phyloP scores from a whole-genome alignment of 2,113 vertebrate genomes.

The Hippopotamus amphibius region DNA sequence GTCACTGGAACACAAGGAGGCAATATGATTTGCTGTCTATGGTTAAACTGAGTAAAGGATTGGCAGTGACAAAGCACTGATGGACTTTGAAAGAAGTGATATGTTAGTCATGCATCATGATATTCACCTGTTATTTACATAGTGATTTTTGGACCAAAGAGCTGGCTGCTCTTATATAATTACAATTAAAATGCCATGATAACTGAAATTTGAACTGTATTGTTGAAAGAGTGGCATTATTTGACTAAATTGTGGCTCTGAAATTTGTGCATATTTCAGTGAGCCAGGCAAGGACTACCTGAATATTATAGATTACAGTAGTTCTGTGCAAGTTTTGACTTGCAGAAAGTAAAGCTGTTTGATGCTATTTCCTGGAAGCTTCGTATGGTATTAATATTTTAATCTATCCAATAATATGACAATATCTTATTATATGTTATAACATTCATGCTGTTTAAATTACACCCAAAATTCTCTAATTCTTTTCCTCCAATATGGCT shows the following conservation, averaged over 20 bases:
- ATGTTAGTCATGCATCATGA: background rate
- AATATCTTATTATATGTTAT: background rate
- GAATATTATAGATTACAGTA: background rate
- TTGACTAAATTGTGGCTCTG: background rate
- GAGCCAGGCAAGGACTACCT: background rate
- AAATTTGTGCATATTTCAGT: constrained; percentile 22
- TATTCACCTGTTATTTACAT: background rate
- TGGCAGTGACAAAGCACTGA: background rate
- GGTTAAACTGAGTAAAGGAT: background rate
- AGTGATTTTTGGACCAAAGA: background rate
- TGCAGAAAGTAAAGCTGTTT: background rate
- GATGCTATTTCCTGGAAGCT: background rate
- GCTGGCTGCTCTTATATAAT: background rate
- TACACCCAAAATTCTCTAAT: background rate
- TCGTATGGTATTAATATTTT: background rate
- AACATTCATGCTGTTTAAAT: background rate
- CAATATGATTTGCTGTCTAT: background rate
- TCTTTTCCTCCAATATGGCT: background rate
- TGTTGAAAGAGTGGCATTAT: background rate
- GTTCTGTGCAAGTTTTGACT: background rate
- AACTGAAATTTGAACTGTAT: constrained; percentile 7
- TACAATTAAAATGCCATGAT: background rate
- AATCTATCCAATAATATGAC: background rate
- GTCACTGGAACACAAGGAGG: background rate
- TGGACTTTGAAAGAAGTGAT: background rate